phyloP scores from a whole-genome alignment of 2,113 vertebrate genomes.

The Gambusia affinis region DNA sequence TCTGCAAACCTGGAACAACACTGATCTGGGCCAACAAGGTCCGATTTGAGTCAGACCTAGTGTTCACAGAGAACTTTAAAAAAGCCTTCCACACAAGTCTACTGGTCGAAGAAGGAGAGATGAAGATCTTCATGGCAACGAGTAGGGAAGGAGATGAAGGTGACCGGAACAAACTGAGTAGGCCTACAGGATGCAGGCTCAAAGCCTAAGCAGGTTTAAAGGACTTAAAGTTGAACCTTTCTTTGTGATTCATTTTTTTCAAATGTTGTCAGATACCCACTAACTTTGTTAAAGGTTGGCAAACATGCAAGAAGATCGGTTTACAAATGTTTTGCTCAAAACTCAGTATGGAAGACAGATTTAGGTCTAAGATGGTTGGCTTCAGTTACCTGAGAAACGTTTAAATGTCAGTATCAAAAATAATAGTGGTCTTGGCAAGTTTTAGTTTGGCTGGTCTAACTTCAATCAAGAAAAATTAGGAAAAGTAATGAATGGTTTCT shows the following conservation, averaged over 20 bases:
- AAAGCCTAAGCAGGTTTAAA: background rate
- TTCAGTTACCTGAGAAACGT: background rate
- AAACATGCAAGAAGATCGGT: background rate
- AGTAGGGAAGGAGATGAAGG: constrained; percentile 28
- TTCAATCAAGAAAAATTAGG: no score
- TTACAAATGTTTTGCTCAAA: background rate
- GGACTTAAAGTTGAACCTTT: background rate
- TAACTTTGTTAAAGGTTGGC: background rate
- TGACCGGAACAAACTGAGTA: background rate
- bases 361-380: background rate
- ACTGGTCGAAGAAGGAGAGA: constrained; percentile 82
- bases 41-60: constrained; percentile 84
- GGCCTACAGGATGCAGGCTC: background rate
- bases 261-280: background rate
- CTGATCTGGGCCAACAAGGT: constrained; percentile 94
- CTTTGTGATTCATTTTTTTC: background rate
- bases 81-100: constrained; percentile 81
- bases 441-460: no score
- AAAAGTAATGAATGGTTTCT: no score
- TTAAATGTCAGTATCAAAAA: no score
- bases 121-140: constrained; percentile 87
- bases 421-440: no score
- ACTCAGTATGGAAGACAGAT: no score
- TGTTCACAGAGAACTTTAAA: constrained; percentile 84
- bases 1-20: constrained; percentile 86